Evolutionary conservation across 2,797 vertebrate genomes (phyloP), one percentile per base, ranked within the genome.

Genomic region (Furcifer pardalis): DNA sequence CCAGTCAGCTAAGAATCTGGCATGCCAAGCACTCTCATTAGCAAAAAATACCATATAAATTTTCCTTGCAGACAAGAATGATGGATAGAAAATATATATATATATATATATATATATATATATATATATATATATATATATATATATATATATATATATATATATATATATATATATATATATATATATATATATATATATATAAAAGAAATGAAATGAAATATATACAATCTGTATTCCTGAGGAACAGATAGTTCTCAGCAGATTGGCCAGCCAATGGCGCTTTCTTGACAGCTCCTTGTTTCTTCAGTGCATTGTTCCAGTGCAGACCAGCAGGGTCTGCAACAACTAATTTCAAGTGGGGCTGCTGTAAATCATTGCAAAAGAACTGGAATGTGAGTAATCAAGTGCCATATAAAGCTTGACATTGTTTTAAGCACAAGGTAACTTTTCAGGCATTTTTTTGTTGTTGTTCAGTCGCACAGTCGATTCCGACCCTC

Each of bases 11-110:
- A 86, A 90, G 79, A 89, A 80, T 87, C 69, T 91, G 89, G 87
- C 91, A 90, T 81, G 69, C 80, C 92, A 93, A 94, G 87, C 27
- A 89, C 82, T 77, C 81, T 65, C 72, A 91, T 92, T 93, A 91
- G 87, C 76, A 91, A 85, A 56, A 94, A 91, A 10, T 32, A 42
- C 63, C 76, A 44, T 85, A 40, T 42, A 12, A 71, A 87, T 86
- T 0, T 1, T 77, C 73, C 85, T 94, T 84, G 77, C 79, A 90
- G 84, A 35, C 73, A 77, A 25, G 71, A 81, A 82, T 87, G 83
- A 60, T 91, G 89, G 62, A 72, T 46, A 77, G 56, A 83, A 82
- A n/a, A n/a, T n/a, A n/a, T n/a, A n/a, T n/a, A n/a, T n/a, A n/a
- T n/a, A n/a, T n/a, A n/a, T n/a, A n/a, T n/a, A n/a, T n/a, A n/a